Evolutionary conservation across 2,888 invertebrate genomes (phyloP).

Genomic region (Hirtodrosophila cameraria): DNA sequence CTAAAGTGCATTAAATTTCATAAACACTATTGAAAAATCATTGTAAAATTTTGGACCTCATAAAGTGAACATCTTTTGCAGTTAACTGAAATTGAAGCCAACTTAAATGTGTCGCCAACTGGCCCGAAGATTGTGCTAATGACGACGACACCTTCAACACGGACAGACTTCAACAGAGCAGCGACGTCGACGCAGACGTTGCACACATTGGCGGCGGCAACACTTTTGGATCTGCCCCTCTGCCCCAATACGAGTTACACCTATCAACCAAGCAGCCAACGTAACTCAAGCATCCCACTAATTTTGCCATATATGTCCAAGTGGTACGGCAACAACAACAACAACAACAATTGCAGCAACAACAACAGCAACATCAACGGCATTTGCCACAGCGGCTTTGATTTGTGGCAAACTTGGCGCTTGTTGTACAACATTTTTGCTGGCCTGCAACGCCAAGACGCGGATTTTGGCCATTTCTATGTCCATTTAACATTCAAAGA

Average conservation of each 20-base stretch:
- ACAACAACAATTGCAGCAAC: conserved; percentile 22
- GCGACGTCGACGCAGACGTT: no score
- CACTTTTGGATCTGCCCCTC: conserved; percentile 13
- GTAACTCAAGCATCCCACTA: conserved; percentile 73
- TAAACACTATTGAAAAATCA: conserved; percentile 45
- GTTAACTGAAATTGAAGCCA: conserved; percentile 41
- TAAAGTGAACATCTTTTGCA: conserved; percentile 28
- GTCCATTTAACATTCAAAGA: conserved; percentile 56
- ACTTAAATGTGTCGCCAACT: conserved; percentile 36
- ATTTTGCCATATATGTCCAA: conserved; percentile 73
- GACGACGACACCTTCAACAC: conserved; percentile 66
- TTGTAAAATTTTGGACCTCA: conserved; percentile 18
- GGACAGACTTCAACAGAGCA: conserved; percentile 6
- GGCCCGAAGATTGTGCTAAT: conserved; percentile 62
- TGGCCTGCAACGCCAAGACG: conserved; percentile 22
- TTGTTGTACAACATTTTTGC: conserved; percentile 79
- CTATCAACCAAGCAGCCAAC: conserved; percentile 5
- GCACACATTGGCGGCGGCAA: conserved; percentile 18
- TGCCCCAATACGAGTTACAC: no score
- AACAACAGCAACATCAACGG: conserved; percentile 1
- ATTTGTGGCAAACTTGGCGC: conserved; percentile 72
- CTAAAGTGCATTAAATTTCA: conserved; percentile 60
- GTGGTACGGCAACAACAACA: conserved; percentile 53
- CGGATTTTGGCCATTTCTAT: conserved; percentile 45
- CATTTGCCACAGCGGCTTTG: conserved; percentile 28